These are phyloP conservation scores for Chanos chanos DNA, from an alignment of 2,797 vertebrate genomes.

Conservation along the genomic window DNA sequence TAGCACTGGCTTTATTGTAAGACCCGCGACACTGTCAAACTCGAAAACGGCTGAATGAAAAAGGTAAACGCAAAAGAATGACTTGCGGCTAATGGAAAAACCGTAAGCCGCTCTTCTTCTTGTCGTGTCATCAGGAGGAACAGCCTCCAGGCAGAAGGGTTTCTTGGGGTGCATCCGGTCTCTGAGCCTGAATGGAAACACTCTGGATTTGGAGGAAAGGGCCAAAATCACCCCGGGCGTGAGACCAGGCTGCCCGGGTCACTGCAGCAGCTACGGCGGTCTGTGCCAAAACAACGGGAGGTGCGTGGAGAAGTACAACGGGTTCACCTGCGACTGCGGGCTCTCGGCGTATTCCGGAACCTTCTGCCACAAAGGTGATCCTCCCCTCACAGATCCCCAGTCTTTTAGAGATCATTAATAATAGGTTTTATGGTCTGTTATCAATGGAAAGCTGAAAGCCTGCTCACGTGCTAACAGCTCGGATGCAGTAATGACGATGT, in stretches of 20 bases:
- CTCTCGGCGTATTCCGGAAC: conserved; percentile 78
- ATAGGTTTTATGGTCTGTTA: too few species aligned
- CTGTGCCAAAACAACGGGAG: conserved; percentile 82
- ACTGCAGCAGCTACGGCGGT: conserved; percentile 88
- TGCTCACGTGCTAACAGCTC: too few species aligned
- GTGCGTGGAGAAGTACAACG: conserved; percentile 78
- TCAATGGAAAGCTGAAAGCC: too few species aligned
- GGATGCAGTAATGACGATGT: too few species aligned
- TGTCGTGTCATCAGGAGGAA: conserved; percentile 73
- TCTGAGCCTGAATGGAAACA: conserved; percentile 82
- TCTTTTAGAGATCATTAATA: too few species aligned
- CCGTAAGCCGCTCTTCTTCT: background rate
- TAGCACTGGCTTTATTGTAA: background rate
- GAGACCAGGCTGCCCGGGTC: conserved; percentile 84
- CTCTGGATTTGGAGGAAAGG: conserved; percentile 84
- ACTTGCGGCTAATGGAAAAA: background rate
- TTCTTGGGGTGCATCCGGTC: conserved; percentile 90
- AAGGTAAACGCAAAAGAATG: background rate
- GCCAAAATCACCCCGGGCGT: conserved; percentile 88
- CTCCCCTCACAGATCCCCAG: too few species aligned
- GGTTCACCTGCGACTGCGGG: conserved; percentile 85
- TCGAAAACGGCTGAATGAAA: background rate
- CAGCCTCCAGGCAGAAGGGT: conserved; percentile 89
- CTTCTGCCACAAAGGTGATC: conserved; percentile 83
- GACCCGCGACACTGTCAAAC: conserved; percentile 19